Base-by-base conservation (phyloP, 2,888 invertebrate species). In the Stenolophus ochropezus region DNA sequence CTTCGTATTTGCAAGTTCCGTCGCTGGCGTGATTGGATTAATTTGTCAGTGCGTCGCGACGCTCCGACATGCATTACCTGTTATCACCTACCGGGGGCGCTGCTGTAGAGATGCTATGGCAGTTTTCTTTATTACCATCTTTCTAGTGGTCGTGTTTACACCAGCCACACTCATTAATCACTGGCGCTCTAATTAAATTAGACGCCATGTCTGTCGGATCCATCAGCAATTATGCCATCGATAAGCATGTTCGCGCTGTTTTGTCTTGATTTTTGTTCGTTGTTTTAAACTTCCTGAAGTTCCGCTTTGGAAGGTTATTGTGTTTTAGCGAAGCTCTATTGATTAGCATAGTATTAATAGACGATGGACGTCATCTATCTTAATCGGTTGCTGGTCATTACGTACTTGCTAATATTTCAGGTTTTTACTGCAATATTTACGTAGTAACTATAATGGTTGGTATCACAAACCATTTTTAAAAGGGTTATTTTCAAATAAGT, bases 171-270 rank as follows among this genome's bases (percentile, higher is more conserved):
- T 71, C 79, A 79, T 79, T 79, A 71, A 79, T 79, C 79, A 79
- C 25, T 23, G 14, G 2, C 18, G 69, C n/a, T 27, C 53, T 69
- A 69, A 79, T 79, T 79, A 79, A 71, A 69, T 79, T 79, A 79
- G 79, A 79, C 53, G 27, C 21, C 49, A 25, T 51, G 78, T 78
- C 78, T 65, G 78, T 16, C 42, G 23, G 42, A 69, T 27, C 69
- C 53, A 27, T 65, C 51, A 79, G 69, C 71, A 79, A 79, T 79
- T 79, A 79, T 79, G 53, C 53, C 23, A 69, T 71, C 79, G 79
- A 65, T 79, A 71, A 69, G 79, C 51, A 18, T 65, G 65, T 78
- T 76, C 42, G 5, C 16, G n/a, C 20, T 79, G 79, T 71, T 71
- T 65, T 79, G 73, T 73, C 49, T 73, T 49, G 11, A 69, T 73